Percentiles rank a stretch among this genome's conserved stretches.
Conservation (phyloP, 2,888 invertebrate genomes). For the Cactoblastis cactorum region DNA sequence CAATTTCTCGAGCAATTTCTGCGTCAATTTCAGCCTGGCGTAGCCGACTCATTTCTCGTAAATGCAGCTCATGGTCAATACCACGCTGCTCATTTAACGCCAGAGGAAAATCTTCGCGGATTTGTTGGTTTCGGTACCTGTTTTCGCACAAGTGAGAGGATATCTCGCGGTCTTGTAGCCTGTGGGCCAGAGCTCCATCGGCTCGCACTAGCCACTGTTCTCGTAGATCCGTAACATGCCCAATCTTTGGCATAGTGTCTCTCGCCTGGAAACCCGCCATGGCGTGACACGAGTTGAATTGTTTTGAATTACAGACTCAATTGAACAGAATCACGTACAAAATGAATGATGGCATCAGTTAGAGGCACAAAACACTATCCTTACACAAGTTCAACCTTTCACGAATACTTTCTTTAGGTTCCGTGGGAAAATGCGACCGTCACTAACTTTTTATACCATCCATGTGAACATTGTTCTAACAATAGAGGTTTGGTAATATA, state of each 20-base stretch:
- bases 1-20: conserved; percentile 70
- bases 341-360: conserved; percentile 31
- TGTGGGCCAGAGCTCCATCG: conserved; percentile 70
- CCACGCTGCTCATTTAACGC: conserved; percentile 65
- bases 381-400: conserved; percentile 42
- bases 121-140: conserved; percentile 69
- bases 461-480: conserved; percentile 56
- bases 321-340: conserved; percentile 34
- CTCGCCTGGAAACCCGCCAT: conserved; percentile 66
- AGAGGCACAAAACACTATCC: conserved; percentile 26
- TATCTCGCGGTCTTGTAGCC: conserved; percentile 71
- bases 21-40: conserved; percentile 70
- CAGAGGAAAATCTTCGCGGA: conserved; percentile 71
- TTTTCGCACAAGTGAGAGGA: conserved; percentile 72
- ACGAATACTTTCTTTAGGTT: conserved; percentile 58
- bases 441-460: conserved; percentile 56
- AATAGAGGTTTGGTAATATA: conserved; percentile 65
- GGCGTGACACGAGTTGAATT: conserved; percentile 34
- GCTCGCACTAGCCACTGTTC: conserved; percentile 73
- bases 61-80: conserved; percentile 59
- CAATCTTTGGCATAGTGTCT: conserved; percentile 72
- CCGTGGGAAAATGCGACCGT: conserved; percentile 52
- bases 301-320: conserved; percentile 32
- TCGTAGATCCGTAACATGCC: conserved; percentile 68
- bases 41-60: conserved; percentile 55